Percentiles rank a stretch among this genome's conserved stretches.
phyloP scores from a whole-genome alignment of 2,888 invertebrate species.

The Epinotia bilunana region DNA sequence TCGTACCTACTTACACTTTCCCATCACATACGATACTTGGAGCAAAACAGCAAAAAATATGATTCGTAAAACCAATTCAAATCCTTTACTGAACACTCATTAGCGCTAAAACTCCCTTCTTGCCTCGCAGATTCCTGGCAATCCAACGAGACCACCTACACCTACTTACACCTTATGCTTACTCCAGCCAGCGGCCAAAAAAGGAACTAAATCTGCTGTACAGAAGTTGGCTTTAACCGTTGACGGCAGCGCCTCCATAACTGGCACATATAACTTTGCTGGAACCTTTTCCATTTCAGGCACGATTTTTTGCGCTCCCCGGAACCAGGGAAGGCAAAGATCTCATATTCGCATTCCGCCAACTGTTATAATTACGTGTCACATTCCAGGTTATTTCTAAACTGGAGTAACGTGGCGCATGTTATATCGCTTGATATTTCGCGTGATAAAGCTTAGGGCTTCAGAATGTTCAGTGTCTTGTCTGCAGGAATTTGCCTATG shows the following conservation, averaged over 20 bases:
- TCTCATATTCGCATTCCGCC: slow-evolving; percentile 38
- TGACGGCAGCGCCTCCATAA: slow-evolving; percentile 11
- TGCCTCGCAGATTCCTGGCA: slow-evolving; percentile 24
- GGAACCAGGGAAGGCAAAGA: slow-evolving; percentile 32
- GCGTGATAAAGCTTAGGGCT: slow-evolving; percentile 15
- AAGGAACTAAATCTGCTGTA: slow-evolving; percentile 21
- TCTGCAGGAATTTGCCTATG: background rate
- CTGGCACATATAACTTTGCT: slow-evolving; percentile 18
- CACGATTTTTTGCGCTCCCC: slow-evolving; percentile 20
- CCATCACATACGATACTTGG: background rate
- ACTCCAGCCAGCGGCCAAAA: slow-evolving; percentile 17
- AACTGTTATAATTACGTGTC: slow-evolving; percentile 48
- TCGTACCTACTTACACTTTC: background rate
- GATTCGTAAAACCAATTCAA: slow-evolving; percentile 10
- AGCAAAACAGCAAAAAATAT: background rate
- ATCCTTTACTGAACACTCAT: slow-evolving; percentile 11
- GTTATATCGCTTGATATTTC: slow-evolving; percentile 14
- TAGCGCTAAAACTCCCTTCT: slow-evolving; percentile 17
- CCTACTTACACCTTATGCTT: slow-evolving; percentile 22
- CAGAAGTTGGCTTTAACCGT: background rate
- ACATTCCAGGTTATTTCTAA: slow-evolving; percentile 74
- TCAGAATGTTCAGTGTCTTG: slow-evolving; percentile 16
- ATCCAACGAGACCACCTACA: slow-evolving; percentile 30
- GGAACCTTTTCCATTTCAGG: slow-evolving; percentile 34
- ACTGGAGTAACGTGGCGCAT: slow-evolving; percentile 34